These are phyloP conservation scores for Sympetrum striolatum DNA, from an alignment of 2,888 invertebrate species.

Conservation along the genomic window DNA sequence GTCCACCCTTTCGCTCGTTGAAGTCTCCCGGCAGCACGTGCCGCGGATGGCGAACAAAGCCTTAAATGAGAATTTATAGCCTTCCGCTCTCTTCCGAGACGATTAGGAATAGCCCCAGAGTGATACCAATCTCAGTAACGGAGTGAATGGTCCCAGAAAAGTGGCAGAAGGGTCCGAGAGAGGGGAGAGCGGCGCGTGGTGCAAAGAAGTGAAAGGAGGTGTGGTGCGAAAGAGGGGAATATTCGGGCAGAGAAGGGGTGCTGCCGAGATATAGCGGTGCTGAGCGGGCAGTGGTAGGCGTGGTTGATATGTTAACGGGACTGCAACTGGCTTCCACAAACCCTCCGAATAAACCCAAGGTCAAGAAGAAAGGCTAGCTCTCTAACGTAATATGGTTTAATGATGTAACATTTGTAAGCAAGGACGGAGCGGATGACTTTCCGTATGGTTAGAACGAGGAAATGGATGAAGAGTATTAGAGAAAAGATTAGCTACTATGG, in stretches of 20 bases:
- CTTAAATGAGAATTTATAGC: not conserved
- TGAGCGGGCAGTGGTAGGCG: not conserved
- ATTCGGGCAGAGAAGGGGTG: not conserved
- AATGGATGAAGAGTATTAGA: not conserved
- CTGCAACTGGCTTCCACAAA: not conserved
- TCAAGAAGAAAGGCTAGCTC: not conserved
- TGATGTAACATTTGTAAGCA: not conserved
- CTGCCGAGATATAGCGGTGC: not conserved
- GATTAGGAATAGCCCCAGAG: not conserved
- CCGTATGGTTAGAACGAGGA: not conserved
- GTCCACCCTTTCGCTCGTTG: not conserved
- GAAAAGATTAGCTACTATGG: not conserved
- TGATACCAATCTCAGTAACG: not conserved
- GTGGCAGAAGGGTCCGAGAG: not conserved
- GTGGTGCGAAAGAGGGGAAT: not conserved
- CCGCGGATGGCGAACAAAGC: not conserved
- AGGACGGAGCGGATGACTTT: not conserved
- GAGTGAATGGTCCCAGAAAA: not conserved
- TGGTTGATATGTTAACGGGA: not conserved
- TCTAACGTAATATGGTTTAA: not conserved
- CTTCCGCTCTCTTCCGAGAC: not conserved
- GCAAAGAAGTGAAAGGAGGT: not conserved
- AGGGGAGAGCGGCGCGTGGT: not conserved
- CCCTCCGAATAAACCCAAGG: not conserved
- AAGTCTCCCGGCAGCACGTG: not conserved